Evolutionary conservation across 2,797 vertebrate genomes (phyloP).

Genomic region (Crenichthys baileyi): DNA sequence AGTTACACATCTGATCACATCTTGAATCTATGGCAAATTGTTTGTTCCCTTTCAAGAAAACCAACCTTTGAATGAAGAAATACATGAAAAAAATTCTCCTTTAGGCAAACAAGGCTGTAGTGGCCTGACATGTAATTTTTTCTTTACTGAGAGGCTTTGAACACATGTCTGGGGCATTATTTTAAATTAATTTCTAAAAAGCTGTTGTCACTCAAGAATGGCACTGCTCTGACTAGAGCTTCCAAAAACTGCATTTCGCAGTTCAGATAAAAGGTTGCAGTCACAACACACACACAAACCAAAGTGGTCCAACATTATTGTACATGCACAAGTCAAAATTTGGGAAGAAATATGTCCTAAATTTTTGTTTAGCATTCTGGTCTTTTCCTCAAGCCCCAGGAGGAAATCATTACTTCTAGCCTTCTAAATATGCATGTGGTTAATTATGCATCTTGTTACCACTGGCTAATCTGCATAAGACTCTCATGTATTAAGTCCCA

Average conservation of each 20-base stretch:
- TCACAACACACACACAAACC: constrained; percentile 18
- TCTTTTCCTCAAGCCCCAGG: constrained; percentile 53
- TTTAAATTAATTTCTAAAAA: constrained; percentile 64
- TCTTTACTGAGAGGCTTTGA: constrained; percentile 66
- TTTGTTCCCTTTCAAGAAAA: constrained; percentile 53
- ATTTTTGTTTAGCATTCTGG: constrained; percentile 62
- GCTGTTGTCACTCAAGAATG: constrained; percentile 46
- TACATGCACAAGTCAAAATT: constrained; percentile 7
- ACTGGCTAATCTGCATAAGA: constrained; percentile 74
- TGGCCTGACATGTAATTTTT: constrained; percentile 70
- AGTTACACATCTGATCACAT: constrained; percentile 50
- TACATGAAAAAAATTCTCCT: constrained; percentile 28
- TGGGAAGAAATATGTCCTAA: not conserved
- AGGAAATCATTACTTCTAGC: constrained; percentile 69
- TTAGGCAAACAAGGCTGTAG: constrained; percentile 42
- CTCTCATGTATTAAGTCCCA: constrained; percentile 65
- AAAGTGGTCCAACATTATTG: constrained; percentile 11
- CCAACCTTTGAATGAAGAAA: constrained; percentile 41
- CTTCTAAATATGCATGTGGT: constrained; percentile 75
- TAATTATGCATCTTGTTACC: constrained; percentile 80
- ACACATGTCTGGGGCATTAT: constrained; percentile 45
- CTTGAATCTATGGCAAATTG: constrained; percentile 49
- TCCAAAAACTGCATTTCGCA: constrained; percentile 22
- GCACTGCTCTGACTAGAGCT: constrained; percentile 26
- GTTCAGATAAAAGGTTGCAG: not conserved